Conservation (phyloP, 2,113 vertebrate species). For the Amphilophus citrinellus region DNA sequence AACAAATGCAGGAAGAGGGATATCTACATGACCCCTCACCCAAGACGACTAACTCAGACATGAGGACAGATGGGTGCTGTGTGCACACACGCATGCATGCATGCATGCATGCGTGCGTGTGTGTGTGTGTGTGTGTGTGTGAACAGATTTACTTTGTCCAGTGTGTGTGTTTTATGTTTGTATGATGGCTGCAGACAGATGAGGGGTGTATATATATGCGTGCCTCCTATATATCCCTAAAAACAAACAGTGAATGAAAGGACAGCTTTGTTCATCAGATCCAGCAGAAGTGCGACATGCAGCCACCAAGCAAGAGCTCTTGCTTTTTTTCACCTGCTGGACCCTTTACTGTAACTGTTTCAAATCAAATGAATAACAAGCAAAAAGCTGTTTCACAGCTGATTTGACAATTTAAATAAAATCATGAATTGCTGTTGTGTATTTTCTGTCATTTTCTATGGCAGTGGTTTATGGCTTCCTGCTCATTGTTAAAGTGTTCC, state of each 20-base stretch:
- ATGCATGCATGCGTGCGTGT: not conserved
- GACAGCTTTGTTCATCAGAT: slow-evolving; percentile 38
- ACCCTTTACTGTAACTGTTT: not conserved
- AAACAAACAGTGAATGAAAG: slow-evolving; percentile 67
- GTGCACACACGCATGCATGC: not conserved
- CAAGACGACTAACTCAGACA: slow-evolving; percentile 57
- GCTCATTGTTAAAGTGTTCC: slow-evolving; percentile 57
- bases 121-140: slow-evolving; percentile 8
- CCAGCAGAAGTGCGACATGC: not conserved
- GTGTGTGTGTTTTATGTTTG: slow-evolving; percentile 26
- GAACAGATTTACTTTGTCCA: slow-evolving; percentile 58
- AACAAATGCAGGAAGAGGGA: slow-evolving; percentile 80
- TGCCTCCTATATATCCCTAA: slow-evolving; percentile 44
- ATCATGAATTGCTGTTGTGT: not conserved
- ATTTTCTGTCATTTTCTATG: slow-evolving; percentile 5
- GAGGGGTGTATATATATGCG: slow-evolving; percentile 17
- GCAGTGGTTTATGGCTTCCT: slow-evolving; percentile 63
- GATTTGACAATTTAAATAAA: not conserved
- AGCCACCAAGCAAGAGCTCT: slow-evolving; percentile 11
- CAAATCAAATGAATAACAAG: slow-evolving; percentile 13
- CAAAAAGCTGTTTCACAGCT: not conserved
- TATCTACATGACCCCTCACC: slow-evolving; percentile 66
- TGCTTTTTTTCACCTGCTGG: slow-evolving; percentile 4
- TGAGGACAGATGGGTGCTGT: slow-evolving; percentile 56
- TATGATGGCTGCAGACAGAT: slow-evolving; percentile 46